Conservation (phyloP, 1,140 invertebrate species). For the Matsumurasca onukii region DNA sequence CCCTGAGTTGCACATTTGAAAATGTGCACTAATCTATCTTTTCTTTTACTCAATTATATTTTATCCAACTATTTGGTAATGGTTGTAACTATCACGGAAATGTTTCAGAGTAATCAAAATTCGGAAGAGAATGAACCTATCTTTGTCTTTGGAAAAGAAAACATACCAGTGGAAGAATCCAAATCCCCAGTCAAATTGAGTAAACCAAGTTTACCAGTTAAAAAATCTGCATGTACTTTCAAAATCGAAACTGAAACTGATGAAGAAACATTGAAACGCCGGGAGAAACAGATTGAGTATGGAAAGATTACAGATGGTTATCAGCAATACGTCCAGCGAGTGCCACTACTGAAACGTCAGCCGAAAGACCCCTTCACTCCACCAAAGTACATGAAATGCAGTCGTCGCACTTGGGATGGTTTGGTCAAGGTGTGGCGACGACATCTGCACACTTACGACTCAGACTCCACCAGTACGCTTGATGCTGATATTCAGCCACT, state of each 20-base stretch:
- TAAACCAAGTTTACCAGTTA: neutral
- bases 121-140: no score
- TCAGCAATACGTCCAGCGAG: neutral
- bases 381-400: neutral
- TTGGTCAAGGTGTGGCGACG: neutral
- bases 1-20: no score
- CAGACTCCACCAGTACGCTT: neutral
- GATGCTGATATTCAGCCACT: conserved; percentile 4
- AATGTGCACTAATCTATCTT: no score
- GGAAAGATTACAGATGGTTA: conserved; percentile 12
- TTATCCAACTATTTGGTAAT: no score
- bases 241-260: neutral
- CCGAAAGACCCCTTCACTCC: neutral
- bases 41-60: no score
- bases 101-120: no score
- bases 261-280: conserved; percentile 3
- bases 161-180: neutral
- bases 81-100: no score
- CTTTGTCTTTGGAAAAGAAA: neutral
- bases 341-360: neutral
- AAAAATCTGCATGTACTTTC: neutral
- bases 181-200: no score
- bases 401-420: conserved; percentile 14
- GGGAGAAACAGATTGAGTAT: conserved; percentile 17
- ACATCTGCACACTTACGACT: neutral